A percentile compares a stretch with the other conserved stretches of the same genome.
phyloP scores from a whole-genome alignment of 2,797 vertebrate species.

The Esox masquinongy region DNA sequence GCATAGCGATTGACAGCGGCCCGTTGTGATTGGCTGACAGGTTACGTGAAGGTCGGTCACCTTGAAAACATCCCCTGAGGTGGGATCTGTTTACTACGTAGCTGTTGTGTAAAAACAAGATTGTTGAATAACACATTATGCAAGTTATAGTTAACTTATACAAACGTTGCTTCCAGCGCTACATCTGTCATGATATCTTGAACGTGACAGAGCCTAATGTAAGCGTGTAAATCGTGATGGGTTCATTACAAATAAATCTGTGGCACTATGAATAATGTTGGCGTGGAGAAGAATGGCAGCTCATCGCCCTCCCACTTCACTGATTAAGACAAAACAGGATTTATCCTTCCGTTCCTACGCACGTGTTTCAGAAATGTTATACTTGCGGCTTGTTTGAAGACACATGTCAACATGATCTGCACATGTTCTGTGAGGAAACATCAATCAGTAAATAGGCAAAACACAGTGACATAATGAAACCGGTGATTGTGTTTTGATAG shows the following conservation, averaged over 20 bases:
- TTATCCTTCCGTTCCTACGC: conserved; percentile 26
- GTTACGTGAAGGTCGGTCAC: conserved; percentile 18
- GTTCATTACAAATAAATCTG: conserved; percentile 35
- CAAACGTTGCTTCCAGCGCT: neutral
- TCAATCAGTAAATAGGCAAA: conserved; percentile 32
- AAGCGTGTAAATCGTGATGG: conserved; percentile 29
- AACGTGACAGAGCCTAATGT: neutral
- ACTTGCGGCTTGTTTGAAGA: conserved; percentile 30
- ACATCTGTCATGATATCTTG: conserved; percentile 22
- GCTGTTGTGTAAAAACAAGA: neutral
- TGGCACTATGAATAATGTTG: conserved; percentile 38
- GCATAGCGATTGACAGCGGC: conserved; percentile 38
- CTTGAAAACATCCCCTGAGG: conserved; percentile 1
- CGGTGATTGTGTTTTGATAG: conserved; percentile 20
- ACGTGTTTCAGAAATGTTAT: conserved; percentile 30
- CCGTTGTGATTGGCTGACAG: conserved; percentile 35
- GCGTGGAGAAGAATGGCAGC: conserved; percentile 23
- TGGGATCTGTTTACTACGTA: neutral
- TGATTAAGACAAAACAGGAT: conserved; percentile 31
- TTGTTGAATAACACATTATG: neutral
- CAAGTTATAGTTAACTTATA: neutral
- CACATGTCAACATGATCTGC: conserved; percentile 16
- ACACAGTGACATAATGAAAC: conserved; percentile 32
- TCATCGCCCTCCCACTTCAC: conserved; percentile 10
- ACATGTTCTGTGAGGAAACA: conserved; percentile 31